Percentiles rank a stretch among this genome's conserved stretches.
Evolutionary conservation across 2,113 vertebrate genomes (phyloP).

Genomic region (Daboia siamensis): DNA sequence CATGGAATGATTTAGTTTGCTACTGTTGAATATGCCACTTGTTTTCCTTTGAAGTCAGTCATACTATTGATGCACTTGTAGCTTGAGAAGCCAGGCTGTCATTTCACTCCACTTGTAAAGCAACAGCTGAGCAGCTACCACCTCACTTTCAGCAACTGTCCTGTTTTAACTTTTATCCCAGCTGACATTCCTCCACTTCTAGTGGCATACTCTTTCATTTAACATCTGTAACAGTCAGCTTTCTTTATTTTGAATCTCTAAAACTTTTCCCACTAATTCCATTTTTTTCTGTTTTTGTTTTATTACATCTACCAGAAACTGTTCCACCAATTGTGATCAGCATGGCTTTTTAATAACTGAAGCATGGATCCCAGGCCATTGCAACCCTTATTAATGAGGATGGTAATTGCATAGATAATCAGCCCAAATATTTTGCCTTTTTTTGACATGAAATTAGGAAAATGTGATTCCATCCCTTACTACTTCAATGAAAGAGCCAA

Average conservation of each 20-base stretch:
- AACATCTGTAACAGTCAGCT: neutral
- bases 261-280: neutral
- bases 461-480: neutral
- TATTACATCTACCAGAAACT: neutral
- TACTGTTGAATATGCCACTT: neutral
- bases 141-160: neutral
- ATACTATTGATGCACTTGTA: neutral
- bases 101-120: slow-evolving; percentile 2
- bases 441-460: neutral
- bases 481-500: neutral
- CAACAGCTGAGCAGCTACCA: neutral
- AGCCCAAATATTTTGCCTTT: neutral
- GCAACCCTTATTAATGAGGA: neutral
- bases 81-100: neutral
- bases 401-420: neutral
- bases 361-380: neutral
- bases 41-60: neutral
- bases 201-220: neutral
- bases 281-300: neutral
- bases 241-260: neutral
- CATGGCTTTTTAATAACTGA: neutral
- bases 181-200: neutral
- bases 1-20: neutral
- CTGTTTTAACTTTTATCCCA: neutral
- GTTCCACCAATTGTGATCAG: neutral